These are phyloP conservation scores for Thera britannica DNA, from an alignment of 2,888 invertebrate species.

Conservation along the genomic window DNA sequence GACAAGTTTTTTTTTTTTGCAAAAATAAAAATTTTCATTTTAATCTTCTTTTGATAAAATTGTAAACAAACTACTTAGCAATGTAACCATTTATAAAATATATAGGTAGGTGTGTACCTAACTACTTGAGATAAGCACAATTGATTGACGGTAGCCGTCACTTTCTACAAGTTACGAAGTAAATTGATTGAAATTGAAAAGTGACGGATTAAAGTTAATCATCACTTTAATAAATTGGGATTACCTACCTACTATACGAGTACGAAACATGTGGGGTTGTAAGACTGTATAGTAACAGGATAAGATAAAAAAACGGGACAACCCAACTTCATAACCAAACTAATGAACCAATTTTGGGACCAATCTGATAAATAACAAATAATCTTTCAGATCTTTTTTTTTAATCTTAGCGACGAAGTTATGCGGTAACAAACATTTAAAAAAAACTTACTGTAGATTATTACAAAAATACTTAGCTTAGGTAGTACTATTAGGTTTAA, in stretches of 20 bases:
- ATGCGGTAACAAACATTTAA: no score
- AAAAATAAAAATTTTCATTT: no score
- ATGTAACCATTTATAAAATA: not conserved
- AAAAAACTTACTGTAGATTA: not conserved
- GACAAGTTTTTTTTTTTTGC: no score
- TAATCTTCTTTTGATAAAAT: not conserved
- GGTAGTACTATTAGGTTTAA: not conserved
- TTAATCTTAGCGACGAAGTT: no score
- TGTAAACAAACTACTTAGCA: not conserved
- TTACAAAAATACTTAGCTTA: not conserved
- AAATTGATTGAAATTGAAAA: conserved; percentile 34
- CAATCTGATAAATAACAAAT: no score
- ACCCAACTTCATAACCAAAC: no score
- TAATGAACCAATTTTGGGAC: no score
- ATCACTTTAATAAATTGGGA: conserved; percentile 18
- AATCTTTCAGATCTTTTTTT: no score
- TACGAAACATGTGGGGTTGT: no score
- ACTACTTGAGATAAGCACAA: not conserved
- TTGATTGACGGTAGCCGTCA: conserved; percentile 24
- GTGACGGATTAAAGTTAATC: conserved; percentile 36
- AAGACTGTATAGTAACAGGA: no score
- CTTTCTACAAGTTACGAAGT: conserved; percentile 30
- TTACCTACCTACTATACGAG: not conserved
- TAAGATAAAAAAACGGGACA: no score
- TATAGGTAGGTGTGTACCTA: not conserved